phyloP scores from a whole-genome alignment of 2,888 invertebrate genomes.

The Platynereis dumerilii region DNA sequence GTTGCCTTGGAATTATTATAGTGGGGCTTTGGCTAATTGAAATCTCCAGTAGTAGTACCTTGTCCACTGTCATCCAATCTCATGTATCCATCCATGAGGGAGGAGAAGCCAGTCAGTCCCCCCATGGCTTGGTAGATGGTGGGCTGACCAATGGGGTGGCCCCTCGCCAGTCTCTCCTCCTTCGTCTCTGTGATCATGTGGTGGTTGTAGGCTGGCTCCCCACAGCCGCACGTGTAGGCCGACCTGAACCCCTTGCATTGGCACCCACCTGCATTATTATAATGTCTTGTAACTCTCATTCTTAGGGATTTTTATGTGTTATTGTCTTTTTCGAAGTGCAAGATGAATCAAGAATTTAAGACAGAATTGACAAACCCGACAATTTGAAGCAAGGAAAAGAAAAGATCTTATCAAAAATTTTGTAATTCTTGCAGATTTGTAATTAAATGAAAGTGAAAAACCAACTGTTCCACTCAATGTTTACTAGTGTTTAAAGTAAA shows the following conservation, averaged over 20 bases:
- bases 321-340: no score
- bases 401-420: no score
- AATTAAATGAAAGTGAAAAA: no score
- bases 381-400: no score
- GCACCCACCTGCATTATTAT: constrained; percentile 47
- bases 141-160: constrained; percentile 58
- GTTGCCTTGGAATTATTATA: no score
- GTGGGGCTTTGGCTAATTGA: no score
- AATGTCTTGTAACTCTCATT: background rate
- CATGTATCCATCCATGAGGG: constrained; percentile 58
- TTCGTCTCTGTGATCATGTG: constrained; percentile 55
- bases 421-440: no score
- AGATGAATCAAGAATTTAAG: no score
- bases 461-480: no score
- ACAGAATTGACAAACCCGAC: no score
- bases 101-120: constrained; percentile 61
- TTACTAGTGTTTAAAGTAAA: no score
- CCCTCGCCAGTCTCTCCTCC: constrained; percentile 56
- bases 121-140: constrained; percentile 62
- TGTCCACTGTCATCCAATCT: constrained; percentile 59
- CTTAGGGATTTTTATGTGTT: background rate
- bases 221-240: constrained; percentile 60
- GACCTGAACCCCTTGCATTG: constrained; percentile 58
- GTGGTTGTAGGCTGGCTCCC: constrained; percentile 50
- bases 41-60: no score